Conservation (phyloP, 2,113 vertebrate species). For the Uria lomvia region DNA sequence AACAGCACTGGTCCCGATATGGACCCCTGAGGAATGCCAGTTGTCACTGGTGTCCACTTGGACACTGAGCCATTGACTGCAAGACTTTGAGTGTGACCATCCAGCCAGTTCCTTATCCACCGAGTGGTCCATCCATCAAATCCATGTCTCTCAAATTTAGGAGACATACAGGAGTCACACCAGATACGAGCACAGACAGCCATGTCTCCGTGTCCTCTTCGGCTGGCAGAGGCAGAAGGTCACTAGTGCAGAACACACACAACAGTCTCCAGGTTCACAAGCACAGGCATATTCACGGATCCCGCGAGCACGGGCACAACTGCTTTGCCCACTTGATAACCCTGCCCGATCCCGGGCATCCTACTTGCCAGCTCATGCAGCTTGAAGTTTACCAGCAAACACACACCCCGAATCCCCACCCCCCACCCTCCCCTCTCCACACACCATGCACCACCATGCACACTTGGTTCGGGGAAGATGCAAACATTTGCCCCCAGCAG, state of each 20-base stretch:
- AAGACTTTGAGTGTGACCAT: neutral
- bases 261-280: neutral
- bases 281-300: fast-evolving
- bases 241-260: neutral
- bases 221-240: neutral
- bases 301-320: fast-evolving
- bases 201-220: neutral
- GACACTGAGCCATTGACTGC: neutral
- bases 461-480: neutral
- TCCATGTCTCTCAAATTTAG: neutral
- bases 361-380: neutral
- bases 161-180: neutral
- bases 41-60: neutral
- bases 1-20: neutral
- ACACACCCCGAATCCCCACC: no score
- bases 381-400: neutral
- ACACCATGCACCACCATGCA: neutral
- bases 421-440: no score
- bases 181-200: neutral
- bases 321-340: neutral
- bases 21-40: neutral
- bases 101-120: neutral
- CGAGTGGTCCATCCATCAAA: neutral
- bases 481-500: neutral
- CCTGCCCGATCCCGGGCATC: no score